Base-by-base conservation (phyloP, 2,888 invertebrate species). In the Cantharis flavilabris region DNA sequence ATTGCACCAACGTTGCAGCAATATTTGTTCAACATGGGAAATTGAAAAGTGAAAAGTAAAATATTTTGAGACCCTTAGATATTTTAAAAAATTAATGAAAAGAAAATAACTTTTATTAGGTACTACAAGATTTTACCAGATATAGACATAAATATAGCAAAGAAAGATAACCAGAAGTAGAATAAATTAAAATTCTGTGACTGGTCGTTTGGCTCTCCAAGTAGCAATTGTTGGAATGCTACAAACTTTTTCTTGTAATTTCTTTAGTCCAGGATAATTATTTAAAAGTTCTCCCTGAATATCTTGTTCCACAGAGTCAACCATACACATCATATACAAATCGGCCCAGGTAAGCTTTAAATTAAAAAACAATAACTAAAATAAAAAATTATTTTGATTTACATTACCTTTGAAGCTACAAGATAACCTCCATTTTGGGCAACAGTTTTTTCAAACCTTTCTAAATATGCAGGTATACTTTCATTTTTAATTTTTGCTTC, bases 151-250 rank as follows among this genome's bases (percentile, higher is more conserved):
- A 49, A 49, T 9, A 9, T 28, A 9, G 5, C 28, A 9, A 28
- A 9, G 9, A 28, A 30, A 28, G 28, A 30, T 30, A 10, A 10
- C 2, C 33, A 33, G 5, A 3, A n/a, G 13, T 13, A 9, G n/a
- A 2, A 18, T 62, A 14, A 71, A 62, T 23, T 78, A 82, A 77
- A 81, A 83, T 16, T 80, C 81, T 10, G 83, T 80, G 3, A 67
- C 18, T 13, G 93, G 93, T 76, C 93, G 89, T 81, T 90, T 91
- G 69, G 89, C 91, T 69, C 93, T 87, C 93, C 93, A 93, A 14
- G 88, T 89, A 84, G 92, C 92, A 82, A 93, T 92, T 23, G 89
- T 86, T 3, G 92, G 92, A 69, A 91, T 80, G 1, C 86, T 88
- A 9, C 90, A 86, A 23, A 93, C 90, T 79, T 90, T 90, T 4